A percentile compares a stretch with the other conserved stretches of the same genome.
Conservation (phyloP, 2,888 invertebrate genomes). For the Diarsia dahlii region DNA sequence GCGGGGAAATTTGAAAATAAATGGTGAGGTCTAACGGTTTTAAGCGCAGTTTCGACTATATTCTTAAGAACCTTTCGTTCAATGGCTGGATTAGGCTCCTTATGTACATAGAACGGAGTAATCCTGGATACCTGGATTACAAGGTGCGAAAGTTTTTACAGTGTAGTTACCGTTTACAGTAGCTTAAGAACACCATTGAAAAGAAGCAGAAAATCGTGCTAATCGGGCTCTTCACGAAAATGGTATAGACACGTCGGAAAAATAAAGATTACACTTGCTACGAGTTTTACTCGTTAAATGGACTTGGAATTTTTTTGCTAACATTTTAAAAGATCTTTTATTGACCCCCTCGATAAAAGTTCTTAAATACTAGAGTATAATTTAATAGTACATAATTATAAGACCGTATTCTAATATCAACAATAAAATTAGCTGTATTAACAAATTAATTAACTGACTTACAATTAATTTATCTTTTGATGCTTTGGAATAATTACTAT, state of each 20-base stretch:
- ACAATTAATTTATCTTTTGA: background rate
- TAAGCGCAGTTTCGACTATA: background rate
- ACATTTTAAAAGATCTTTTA: background rate
- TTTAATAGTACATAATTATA: background rate
- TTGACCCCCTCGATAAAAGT: background rate
- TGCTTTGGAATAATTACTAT: too few relatives aligned
- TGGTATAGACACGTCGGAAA: constrained; percentile 1
- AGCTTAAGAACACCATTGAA: constrained; percentile 10
- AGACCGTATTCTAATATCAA: background rate
- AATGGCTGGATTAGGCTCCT: constrained; percentile 43
- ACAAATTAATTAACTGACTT: background rate
- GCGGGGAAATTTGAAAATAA: constrained; percentile 6
- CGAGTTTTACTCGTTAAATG: background rate
- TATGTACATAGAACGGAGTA: constrained; percentile 26
- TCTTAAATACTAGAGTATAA: too few relatives aligned
- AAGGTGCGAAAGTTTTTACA: constrained; percentile 35
- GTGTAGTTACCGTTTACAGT: constrained; percentile 9
- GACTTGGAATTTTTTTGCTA: background rate
- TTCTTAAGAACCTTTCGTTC: constrained; percentile 24
- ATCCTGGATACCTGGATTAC: constrained; percentile 19
- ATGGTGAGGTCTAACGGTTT: background rate
- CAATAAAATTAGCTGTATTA: background rate
- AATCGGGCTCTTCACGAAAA: constrained; percentile 14
- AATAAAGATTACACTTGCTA: constrained; percentile 14
- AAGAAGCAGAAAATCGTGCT: constrained; percentile 19